These are phyloP conservation scores for Antedon mediterranea DNA, from an alignment of 53 echinoderm and acorn worm genomes.

Conservation along the genomic window DNA sequence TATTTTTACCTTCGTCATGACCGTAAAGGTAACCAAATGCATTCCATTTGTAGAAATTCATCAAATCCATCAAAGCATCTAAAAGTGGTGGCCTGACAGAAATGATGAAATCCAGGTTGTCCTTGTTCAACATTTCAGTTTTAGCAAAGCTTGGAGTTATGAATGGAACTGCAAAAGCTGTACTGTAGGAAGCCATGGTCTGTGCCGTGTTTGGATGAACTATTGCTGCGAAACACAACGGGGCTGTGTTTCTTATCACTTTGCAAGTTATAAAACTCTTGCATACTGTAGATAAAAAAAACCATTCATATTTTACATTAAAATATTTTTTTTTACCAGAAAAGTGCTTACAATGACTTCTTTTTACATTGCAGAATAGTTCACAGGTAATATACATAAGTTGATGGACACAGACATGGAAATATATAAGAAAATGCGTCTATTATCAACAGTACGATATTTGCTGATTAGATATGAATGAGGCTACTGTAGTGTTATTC, in stretches of 20 bases:
- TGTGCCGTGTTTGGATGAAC: slow-evolving; percentile 4
- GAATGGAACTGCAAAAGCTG: slow-evolving; percentile 50
- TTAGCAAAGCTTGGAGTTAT: slow-evolving; percentile 60
- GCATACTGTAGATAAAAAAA: neutral
- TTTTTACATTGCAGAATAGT: no score
- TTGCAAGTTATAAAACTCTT: neutral
- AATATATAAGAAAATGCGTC: no score
- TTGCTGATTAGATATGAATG: no score
- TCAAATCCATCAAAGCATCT: slow-evolving; percentile 39
- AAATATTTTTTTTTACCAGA: no score
- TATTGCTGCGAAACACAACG: neutral
- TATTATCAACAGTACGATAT: no score
- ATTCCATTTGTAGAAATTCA: slow-evolving; percentile 48
- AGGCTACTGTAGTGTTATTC: no score
- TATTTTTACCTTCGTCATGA: slow-evolving; percentile 59
- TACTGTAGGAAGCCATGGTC: slow-evolving; percentile 46
- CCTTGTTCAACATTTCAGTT: slow-evolving; percentile 14
- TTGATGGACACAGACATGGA: no score
- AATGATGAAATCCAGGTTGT: slow-evolving; percentile 39
- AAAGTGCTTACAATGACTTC: no score
- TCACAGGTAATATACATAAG: no score
- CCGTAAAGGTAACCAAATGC: slow-evolving; percentile 66
- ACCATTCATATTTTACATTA: no score
- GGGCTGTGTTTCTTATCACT: neutral
- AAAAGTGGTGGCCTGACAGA: slow-evolving; percentile 67